Base-by-base conservation (phyloP, 1,140 invertebrate genomes). In the Pseudomyrmex dendroicus region DNA sequence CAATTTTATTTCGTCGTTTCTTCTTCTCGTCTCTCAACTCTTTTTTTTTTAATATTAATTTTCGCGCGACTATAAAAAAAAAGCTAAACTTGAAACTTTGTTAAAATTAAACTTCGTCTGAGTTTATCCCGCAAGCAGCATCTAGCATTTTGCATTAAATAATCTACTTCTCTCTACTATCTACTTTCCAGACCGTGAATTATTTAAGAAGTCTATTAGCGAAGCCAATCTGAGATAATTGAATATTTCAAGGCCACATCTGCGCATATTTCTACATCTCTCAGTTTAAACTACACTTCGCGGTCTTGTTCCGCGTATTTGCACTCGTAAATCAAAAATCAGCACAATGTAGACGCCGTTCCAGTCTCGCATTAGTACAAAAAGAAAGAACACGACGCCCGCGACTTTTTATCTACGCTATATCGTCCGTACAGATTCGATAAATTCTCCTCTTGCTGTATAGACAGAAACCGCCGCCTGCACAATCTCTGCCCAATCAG, bases 401-500 rank as follows among this genome's bases (percentile, higher is more conserved):
- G 22, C 63, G 68, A 84, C 85, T 87, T 87, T 87, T 74, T 63
- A 67, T 82, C 56, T 59, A 46, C 44, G 73, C 59, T 35, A 35
- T 35, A 35, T 46, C 17, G 56, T 7, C 15, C 50, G 67, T 84
- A 82, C 76, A 87, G 83, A 89, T 91, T 89, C 89, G 84, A 91
- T 91, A 91, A 91, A 91, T 91, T 91, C 84, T 67, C 67, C 84
- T 83, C 84, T 7, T 35, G 56, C 46, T 54, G 50, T 72, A 73
- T 35, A 64, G 82, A 78, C 57, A 67, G 63, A 48, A 59, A 54
- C 52, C 63, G 59, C 54, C 44, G 59, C 54, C 44, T 80, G 64
- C 50, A 56, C 67, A 83, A 68, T 84, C 73, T 73, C 63, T 80
- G 76, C 48, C 76, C 66, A 80, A 80, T 80, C 73, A 87, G 46